phyloP scores from a whole-genome alignment of 1,140 invertebrate species.

The Psilanteris sp. region DNA sequence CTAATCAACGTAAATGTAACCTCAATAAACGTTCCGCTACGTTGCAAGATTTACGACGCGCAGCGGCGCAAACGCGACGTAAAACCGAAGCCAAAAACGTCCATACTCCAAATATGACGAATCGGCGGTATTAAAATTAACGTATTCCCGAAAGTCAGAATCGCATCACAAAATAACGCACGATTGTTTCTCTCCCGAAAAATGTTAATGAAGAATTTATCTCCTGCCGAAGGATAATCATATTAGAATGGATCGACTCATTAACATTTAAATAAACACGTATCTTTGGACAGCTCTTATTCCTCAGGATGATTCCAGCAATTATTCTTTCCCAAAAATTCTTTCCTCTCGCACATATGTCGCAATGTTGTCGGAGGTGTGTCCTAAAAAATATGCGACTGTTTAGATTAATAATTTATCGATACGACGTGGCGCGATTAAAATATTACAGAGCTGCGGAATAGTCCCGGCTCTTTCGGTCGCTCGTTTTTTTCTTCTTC shows the following conservation, averaged over 20 bases:
- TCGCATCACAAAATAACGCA: neutral
- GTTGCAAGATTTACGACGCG: too few relatives aligned
- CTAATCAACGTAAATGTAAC: too few relatives aligned
- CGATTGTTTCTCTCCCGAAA: slow-evolving; percentile 7
- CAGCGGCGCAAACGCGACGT: too few relatives aligned
- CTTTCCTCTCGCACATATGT: slow-evolving; percentile 40
- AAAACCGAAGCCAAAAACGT: too few relatives aligned
- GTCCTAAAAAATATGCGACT: slow-evolving; percentile 58
- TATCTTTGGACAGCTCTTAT: slow-evolving; percentile 54
- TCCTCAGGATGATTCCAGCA: slow-evolving; percentile 35
- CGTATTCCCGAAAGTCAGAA: slow-evolving; percentile 9
- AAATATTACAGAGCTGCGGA: slow-evolving; percentile 51
- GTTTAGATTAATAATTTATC: slow-evolving; percentile 67
- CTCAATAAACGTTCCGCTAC: too few relatives aligned
- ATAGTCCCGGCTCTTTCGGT: slow-evolving; percentile 30
- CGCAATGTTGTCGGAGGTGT: slow-evolving; percentile 59
- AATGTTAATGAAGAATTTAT: slow-evolving; percentile 51
- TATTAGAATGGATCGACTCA: slow-evolving; percentile 49
- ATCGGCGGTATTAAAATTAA: slow-evolving; percentile 1
- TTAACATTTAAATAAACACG: slow-evolving; percentile 65
- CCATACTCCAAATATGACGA: slow-evolving; percentile 9
- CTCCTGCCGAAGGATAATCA: slow-evolving; percentile 35
- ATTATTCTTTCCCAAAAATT: slow-evolving; percentile 59
- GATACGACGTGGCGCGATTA: slow-evolving; percentile 55
- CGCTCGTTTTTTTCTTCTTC: slow-evolving; percentile 9